These are phyloP conservation scores for Athetis lepigone DNA, from an alignment of 2,888 invertebrate genomes.

Conservation along the genomic window DNA sequence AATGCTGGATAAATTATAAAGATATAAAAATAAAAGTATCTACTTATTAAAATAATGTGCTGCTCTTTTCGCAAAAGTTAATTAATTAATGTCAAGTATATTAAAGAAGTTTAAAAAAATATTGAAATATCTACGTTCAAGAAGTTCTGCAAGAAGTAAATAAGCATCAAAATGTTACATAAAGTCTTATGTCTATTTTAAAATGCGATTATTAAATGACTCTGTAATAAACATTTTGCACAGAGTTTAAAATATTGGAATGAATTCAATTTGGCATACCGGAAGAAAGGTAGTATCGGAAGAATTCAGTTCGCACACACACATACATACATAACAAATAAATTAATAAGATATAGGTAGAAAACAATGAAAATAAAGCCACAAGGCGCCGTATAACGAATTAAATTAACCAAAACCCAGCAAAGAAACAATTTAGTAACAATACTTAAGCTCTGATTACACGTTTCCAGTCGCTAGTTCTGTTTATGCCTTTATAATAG, in stretches of 20 bases:
- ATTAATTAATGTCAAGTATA: slow-evolving; percentile 10
- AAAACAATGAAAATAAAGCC: slow-evolving; percentile 39
- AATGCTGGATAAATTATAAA: slow-evolving; percentile 54
- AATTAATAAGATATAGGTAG: slow-evolving; percentile 42
- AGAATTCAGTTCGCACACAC: slow-evolving; percentile 49
- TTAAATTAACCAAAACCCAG: slow-evolving; percentile 7
- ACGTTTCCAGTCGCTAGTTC: slow-evolving; percentile 6
- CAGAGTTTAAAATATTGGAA: slow-evolving; percentile 46
- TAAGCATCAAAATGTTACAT: slow-evolving; percentile 34
- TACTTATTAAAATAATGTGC: slow-evolving; percentile 24
- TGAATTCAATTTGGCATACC: slow-evolving; percentile 60
- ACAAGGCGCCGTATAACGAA: slow-evolving; percentile 18
- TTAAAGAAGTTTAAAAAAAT: slow-evolving; percentile 40
- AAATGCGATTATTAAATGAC: slow-evolving; percentile 44
- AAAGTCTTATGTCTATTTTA: slow-evolving; percentile 25
- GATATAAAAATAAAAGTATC: slow-evolving; percentile 45
- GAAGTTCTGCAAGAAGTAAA: slow-evolving; percentile 26
- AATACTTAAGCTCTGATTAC: background rate
- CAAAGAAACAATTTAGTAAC: slow-evolving; percentile 19
- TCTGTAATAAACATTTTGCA: slow-evolving; percentile 4
- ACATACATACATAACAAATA: slow-evolving; percentile 40
- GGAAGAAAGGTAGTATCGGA: slow-evolving; percentile 46
- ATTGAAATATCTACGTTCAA: slow-evolving; percentile 17
- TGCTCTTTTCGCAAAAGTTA: slow-evolving; percentile 17
- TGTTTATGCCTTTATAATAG: background rate